phyloP scores from a whole-genome alignment of 2,113 vertebrate species.

The Cyprinus carpio region DNA sequence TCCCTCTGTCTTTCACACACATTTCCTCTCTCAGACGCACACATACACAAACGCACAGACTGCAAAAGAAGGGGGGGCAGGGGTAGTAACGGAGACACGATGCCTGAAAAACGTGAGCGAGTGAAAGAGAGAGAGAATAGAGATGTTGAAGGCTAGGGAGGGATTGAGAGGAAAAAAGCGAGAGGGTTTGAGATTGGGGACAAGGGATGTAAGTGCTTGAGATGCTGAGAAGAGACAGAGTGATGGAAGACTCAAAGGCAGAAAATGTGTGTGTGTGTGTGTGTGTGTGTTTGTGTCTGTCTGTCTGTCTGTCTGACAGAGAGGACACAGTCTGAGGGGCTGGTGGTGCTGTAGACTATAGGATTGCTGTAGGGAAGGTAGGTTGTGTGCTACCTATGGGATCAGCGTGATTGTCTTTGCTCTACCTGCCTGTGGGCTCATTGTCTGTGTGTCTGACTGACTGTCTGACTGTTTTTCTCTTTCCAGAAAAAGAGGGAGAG shows the following conservation, averaged over 20 bases:
- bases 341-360: slow-evolving; percentile 63
- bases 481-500: slow-evolving; percentile 27
- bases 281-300: slow-evolving; percentile 37
- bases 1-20: slow-evolving; percentile 56
- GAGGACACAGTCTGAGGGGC: slow-evolving; percentile 43
- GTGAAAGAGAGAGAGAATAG: slow-evolving; percentile 58
- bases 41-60: slow-evolving; percentile 62
- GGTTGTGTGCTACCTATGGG: slow-evolving; percentile 66
- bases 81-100: slow-evolving; percentile 66
- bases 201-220: slow-evolving; percentile 49
- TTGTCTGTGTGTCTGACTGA: slow-evolving; percentile 58
- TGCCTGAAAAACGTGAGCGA: slow-evolving; percentile 66
- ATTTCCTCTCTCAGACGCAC: slow-evolving; percentile 47
- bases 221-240: slow-evolving; percentile 47
- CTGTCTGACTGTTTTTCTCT: slow-evolving; percentile 57
- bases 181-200: slow-evolving; percentile 51
- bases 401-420: slow-evolving; percentile 73
- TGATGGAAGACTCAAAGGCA: slow-evolving; percentile 50
- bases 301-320: slow-evolving; percentile 51
- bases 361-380: slow-evolving; percentile 61
- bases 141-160: slow-evolving; percentile 58
- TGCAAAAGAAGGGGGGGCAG: slow-evolving; percentile 56
- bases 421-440: slow-evolving; percentile 69
- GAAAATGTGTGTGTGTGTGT: slow-evolving; percentile 35
- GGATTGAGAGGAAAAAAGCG: slow-evolving; percentile 60